Conservation (phyloP, 2,888 invertebrate genomes). For the Polylopha cassiicola region DNA sequence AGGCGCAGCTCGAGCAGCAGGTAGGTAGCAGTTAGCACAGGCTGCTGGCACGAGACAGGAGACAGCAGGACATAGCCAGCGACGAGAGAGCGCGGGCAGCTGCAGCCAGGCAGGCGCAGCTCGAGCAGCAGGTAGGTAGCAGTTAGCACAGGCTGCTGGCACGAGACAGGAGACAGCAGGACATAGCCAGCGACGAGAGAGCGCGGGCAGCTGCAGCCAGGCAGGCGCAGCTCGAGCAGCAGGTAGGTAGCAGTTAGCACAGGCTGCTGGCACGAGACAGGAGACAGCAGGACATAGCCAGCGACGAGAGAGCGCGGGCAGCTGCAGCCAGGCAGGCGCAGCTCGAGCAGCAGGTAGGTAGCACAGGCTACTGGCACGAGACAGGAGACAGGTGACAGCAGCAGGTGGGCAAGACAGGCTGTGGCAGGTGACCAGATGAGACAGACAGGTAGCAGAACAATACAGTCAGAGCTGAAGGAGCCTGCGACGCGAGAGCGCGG, state of each 20-base stretch:
- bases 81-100: slow-evolving; percentile 81
- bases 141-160: too few species aligned
- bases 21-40: slow-evolving; percentile 33
- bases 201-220: slow-evolving; percentile 74
- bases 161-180: slow-evolving; percentile 92
- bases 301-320: not conserved
- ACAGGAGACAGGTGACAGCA: too few species aligned
- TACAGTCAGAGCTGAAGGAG: too few species aligned
- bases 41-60: slow-evolving; percentile 93
- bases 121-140: slow-evolving; percentile 73
- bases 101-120: slow-evolving; percentile 76
- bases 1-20: slow-evolving; percentile 80
- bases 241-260: slow-evolving; percentile 44
- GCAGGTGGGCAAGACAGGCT: too few species aligned
- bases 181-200: slow-evolving; percentile 90
- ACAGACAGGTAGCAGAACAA: too few species aligned
- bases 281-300: too few species aligned
- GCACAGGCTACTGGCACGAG: too few species aligned
- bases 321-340: too few species aligned
- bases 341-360: not conserved
- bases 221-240: slow-evolving; percentile 80
- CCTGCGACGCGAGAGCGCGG: not conserved
- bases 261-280: too few species aligned
- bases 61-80: slow-evolving; percentile 90
- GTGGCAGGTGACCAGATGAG: too few species aligned